phyloP scores from a whole-genome alignment of 1,140 invertebrate species.

The Drosophila miranda region DNA sequence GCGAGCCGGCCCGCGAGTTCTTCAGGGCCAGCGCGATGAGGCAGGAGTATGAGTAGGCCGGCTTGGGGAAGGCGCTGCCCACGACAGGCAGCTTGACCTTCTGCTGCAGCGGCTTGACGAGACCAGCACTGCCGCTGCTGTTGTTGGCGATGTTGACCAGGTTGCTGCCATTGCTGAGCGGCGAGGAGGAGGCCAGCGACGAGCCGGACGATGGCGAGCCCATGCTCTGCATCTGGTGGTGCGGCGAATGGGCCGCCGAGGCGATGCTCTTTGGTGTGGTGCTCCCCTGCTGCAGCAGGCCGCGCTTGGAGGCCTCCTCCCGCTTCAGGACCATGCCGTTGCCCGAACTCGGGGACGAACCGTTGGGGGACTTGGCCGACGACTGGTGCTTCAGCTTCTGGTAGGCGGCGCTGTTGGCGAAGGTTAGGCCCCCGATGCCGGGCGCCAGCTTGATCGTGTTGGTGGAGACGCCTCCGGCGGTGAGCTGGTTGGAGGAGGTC shows the following conservation, averaged over 20 bases:
- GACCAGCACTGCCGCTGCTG: conserved; percentile 19
- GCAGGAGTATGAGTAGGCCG: conserved; percentile 98
- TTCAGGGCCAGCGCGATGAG: conserved; percentile 98
- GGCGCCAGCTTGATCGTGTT: conserved; percentile 79
- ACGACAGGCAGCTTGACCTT: conserved; percentile 83
- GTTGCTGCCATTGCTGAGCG: conserved; percentile 45
- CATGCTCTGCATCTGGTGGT: conserved; percentile 60
- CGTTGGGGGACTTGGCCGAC: conserved; percentile 47
- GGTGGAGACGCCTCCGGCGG: conserved; percentile 28
- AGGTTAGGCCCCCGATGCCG: conserved; percentile 81
- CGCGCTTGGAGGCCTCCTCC: conserved; percentile 62
- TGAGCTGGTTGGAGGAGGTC: conserved; percentile 31
- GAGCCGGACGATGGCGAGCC: conserved; percentile 55
- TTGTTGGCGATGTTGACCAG: conserved; percentile 42
- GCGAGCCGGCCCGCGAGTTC: conserved; percentile 95
- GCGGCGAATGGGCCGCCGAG: conserved; percentile 67
- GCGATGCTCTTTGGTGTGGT: conserved; percentile 77
- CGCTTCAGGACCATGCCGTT: conserved; percentile 58
- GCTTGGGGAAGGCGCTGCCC: conserved; percentile 94
- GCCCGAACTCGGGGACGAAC: conserved; percentile 31
- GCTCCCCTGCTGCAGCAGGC: conserved; percentile 45
- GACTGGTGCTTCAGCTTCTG: conserved; percentile 78
- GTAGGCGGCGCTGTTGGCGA: conserved; percentile 78
- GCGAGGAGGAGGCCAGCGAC: conserved; percentile 43
- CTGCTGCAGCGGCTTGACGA: conserved; percentile 82